A percentile compares a stretch with the other conserved stretches of the same genome.
These are phyloP conservation scores for Eristalinus sepulchralis DNA, from an alignment of 2,888 invertebrate genomes.

Conservation along the genomic window DNA sequence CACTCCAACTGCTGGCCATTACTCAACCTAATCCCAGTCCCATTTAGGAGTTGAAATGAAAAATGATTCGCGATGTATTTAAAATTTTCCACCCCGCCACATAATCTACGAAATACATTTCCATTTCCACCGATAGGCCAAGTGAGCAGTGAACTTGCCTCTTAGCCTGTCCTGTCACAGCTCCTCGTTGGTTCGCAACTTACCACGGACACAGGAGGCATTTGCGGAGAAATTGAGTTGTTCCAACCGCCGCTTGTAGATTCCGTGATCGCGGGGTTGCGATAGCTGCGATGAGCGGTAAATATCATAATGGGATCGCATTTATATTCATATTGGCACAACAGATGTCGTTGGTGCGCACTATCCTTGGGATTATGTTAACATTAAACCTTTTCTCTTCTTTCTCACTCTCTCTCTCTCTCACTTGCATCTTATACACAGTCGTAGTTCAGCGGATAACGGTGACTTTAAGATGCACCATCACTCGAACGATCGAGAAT, in stretches of 20 bases:
- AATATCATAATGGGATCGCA: slow-evolving; percentile 71
- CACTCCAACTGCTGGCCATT: slow-evolving; percentile 62
- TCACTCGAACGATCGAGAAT: slow-evolving; percentile 42
- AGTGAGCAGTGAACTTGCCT: slow-evolving; percentile 28
- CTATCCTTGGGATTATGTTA: slow-evolving; percentile 70
- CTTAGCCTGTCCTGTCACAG: slow-evolving; percentile 2
- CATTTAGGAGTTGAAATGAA: slow-evolving; percentile 72
- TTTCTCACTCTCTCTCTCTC: neutral
- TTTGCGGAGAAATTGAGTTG: slow-evolving; percentile 64
- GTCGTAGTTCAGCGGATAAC: slow-evolving; percentile 48
- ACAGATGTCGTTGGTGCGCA: slow-evolving; percentile 69
- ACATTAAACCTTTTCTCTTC: slow-evolving; percentile 36
- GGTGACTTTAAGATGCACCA: slow-evolving; percentile 53
- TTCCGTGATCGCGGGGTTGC: slow-evolving; percentile 61
- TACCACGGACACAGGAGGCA: slow-evolving; percentile 50
- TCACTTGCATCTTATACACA: slow-evolving; percentile 2
- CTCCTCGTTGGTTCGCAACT: neutral
- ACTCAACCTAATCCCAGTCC: slow-evolving; percentile 69
- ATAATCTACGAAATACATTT: slow-evolving; percentile 64
- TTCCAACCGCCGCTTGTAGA: slow-evolving; percentile 60
- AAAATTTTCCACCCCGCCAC: slow-evolving; percentile 65
- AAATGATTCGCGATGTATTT: slow-evolving; percentile 68
- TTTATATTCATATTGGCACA: slow-evolving; percentile 72
- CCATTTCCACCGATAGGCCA: slow-evolving; percentile 68
- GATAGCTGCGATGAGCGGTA: slow-evolving; percentile 68